Evolutionary conservation across 2,888 invertebrate species (phyloP), one percentile per base, ranked within the genome.

Genomic region (Eupithecia subfuscata): DNA sequence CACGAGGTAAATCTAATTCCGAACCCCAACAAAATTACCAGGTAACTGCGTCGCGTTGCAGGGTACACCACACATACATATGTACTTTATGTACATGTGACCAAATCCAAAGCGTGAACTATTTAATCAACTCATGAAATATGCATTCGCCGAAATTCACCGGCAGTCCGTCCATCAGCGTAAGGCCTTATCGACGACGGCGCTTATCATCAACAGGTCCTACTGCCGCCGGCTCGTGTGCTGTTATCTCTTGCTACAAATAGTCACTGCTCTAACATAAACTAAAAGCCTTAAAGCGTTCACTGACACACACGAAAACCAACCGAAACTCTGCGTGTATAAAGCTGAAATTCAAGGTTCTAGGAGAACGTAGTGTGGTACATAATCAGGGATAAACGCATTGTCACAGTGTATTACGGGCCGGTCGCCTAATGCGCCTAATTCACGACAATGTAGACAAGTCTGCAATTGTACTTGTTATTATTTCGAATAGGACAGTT

Each of bases 41-140:
- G 14, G 74, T 78, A 78, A 77, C 77, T 77, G 73, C 56, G 73
- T 77, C 71, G 60, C 71, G 82, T 84, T 88, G 86, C 84, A 86
- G 86, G 85, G 86, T 85, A 86, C 85, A 83, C 83, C 83, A 85
- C 85, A 85, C 85, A 88, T 86, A 85, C 84, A 85, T 86, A 86
- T 86, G 85, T 2, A 64, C 34, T 16, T 34, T 34, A 30, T 34
- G 37, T 85, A 84, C 85, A 80, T 83, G 82, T 84, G 83, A 83
- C 85, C 86, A 88, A 90, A 90, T 92, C 88, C 89, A 90, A 89
- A 92, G 91, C 91, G 91, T 89, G 90, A 94, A 93, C 93, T 94
- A 94, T 94, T 94, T 94, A 93, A 93, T 93, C 93, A 93, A 92
- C 91, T 94, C 94, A 94, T 93, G 93, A 92, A 94, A 93, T 93